Conservation (phyloP, 2,113 vertebrate species). For the Centropus unirufus region DNA sequence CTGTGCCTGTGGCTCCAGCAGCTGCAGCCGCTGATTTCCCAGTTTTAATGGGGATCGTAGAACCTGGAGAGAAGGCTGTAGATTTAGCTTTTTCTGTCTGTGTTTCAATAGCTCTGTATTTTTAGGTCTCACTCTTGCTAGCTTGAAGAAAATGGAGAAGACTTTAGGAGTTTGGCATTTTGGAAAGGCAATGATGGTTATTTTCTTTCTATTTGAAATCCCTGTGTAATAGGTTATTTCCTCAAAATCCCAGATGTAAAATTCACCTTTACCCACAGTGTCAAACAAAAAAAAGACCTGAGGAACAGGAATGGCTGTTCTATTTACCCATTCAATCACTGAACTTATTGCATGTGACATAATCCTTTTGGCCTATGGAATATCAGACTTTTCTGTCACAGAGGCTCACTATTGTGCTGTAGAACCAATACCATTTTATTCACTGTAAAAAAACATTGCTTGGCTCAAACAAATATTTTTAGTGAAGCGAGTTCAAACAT, state of each 20-base stretch:
- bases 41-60: neutral
- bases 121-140: neutral
- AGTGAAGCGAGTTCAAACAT: neutral
- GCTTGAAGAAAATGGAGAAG: neutral
- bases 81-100: neutral
- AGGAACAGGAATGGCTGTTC: neutral
- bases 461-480: neutral
- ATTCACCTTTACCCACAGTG: neutral
- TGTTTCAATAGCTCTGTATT: neutral
- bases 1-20: neutral
- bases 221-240: neutral
- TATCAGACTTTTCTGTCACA: neutral
- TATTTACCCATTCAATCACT: neutral
- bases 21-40: neutral
- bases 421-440: neutral
- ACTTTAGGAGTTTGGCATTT: neutral
- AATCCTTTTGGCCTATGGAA: neutral
- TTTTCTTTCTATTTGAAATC: neutral
- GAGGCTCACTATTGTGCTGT: neutral
- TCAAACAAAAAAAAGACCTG: neutral
- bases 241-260: neutral
- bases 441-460: neutral
- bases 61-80: neutral
- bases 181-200: neutral
- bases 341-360: neutral